Evolutionary conservation across 37 sponge, comb jelly and placozoan species (phyloP), one percentile per base, ranked within the genome.

Genomic region (Dysidea cf. avara): DNA sequence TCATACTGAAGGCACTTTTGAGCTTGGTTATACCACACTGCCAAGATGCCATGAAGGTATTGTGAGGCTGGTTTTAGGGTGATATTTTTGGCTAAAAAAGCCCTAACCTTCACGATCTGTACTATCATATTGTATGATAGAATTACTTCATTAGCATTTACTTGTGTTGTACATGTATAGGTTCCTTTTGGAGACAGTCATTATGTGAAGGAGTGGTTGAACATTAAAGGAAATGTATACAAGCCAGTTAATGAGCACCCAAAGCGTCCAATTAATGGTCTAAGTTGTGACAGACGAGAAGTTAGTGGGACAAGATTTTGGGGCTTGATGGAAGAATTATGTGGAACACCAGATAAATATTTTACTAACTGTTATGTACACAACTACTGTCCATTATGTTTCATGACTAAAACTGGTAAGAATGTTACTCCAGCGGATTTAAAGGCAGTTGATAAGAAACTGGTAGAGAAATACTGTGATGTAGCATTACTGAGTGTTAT

Each of bases 371-470:
- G 90, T 51, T 89, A 74, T 46, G 90, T 89, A 5, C 81, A 83
- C 69, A 89, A 89, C 50, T 89, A 89, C 77, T 89, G 90, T 53
- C 85, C 90, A 0, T 59, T 83, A 9, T 84, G 90, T 35, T 89
- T 84, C 72, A 84, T 89, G 85, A 47, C 69, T 0, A 53, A 62
- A n/a, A 47, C 62, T 16, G 90, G 90, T 16, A 89, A 89, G 58
- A 89, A 89, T 59, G 56, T 89, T 39, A 89, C 90, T 34, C 90
- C 90, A 53, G 76, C 90, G 3, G 59, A 24, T 7, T 28, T 84
- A 0, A 83, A 75, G 46, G 53, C 39, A 1, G 61, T 11, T n/a
- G 37, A 28, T 18, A 51, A 53, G 35, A 76, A 47, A 3, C 58
- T 24, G 21, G 66, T 89, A 0, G 70, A 89, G 56, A 53, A 35